Conservation (phyloP, 1,140 invertebrate species). For the Macrostomum lignano region DNA sequence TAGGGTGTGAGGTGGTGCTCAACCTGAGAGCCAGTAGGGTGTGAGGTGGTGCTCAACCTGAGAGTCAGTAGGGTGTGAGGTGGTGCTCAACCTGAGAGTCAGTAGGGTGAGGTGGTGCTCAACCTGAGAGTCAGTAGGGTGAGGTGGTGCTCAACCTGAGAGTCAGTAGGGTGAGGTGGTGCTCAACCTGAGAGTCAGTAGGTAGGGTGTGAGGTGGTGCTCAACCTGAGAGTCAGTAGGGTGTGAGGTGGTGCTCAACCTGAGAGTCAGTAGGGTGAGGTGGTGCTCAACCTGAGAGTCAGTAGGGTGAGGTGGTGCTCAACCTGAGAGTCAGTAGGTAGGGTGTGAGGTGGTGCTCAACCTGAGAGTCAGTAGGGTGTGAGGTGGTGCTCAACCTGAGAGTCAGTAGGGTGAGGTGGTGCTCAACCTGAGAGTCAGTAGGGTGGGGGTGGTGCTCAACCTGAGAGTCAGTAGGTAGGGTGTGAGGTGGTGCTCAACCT, state of each 20-base stretch:
- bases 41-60: neutral
- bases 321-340: neutral
- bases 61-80: neutral
- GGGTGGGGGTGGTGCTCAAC: neutral
- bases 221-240: neutral
- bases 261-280: neutral
- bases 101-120: neutral
- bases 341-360: neutral
- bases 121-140: neutral
- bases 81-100: neutral
- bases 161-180: neutral
- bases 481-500: neutral
- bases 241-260: neutral
- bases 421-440: neutral
- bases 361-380: neutral
- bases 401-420: neutral
- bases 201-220: neutral
- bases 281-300: neutral
- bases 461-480: neutral
- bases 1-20: neutral
- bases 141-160: neutral
- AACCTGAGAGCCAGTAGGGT: neutral
- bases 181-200: neutral
- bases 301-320: neutral
- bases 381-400: neutral